These are phyloP conservation scores for Orientallactaga bullata DNA, from an alignment of 2,113 vertebrate genomes.

Conservation along the genomic window DNA sequence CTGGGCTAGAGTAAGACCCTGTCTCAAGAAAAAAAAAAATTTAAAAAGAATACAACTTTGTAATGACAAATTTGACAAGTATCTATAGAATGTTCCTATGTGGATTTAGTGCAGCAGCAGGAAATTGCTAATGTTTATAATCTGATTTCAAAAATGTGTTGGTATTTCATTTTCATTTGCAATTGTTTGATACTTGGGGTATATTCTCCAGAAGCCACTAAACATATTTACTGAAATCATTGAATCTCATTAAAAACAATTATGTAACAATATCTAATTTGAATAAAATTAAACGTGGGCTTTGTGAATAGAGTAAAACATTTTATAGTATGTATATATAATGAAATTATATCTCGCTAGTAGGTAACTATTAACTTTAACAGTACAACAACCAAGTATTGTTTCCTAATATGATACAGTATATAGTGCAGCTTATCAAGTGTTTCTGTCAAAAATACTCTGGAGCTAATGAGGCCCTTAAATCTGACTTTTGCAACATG, in stretches of 20 bases:
- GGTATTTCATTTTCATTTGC: background rate
- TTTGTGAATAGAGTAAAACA: background rate
- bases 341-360: conserved; percentile 28
- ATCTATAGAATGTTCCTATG: background rate
- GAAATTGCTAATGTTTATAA: background rate
- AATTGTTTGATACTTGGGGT: conserved; percentile 31
- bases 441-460: background rate
- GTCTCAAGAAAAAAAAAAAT: too few relatives aligned
- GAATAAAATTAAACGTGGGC: background rate
- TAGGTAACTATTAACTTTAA: conserved; percentile 18
- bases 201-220: conserved; percentile 23
- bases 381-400: conserved; percentile 12
- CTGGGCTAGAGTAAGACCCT: too few relatives aligned
- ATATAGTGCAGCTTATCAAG: background rate
- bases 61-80: background rate
- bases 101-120: background rate
- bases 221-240: background rate
- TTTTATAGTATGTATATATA: background rate
- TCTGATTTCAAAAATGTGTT: conserved; percentile 7
- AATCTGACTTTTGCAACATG: background rate
- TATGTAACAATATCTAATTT: background rate
- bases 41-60: too few relatives aligned
- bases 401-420: background rate
- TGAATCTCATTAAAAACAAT: conserved; percentile 35
- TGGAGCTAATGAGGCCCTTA: background rate